These are phyloP conservation scores for Oxyura jamaicensis DNA, from an alignment of 2,113 vertebrate species.

Conservation along the genomic window DNA sequence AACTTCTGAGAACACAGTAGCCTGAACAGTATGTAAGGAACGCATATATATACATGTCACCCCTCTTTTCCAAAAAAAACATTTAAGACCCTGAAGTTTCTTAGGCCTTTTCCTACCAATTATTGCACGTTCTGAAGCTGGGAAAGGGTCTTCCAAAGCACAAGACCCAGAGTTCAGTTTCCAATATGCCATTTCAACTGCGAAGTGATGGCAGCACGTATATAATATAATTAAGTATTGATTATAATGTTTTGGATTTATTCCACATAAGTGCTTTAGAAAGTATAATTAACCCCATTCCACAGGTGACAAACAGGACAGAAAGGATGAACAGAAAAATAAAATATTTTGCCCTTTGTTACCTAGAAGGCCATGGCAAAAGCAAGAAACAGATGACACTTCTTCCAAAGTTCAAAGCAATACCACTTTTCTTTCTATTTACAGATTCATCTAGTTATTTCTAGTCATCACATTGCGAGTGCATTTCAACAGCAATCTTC, in stretches of 20 bases:
- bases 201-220: background rate
- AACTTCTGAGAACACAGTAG: background rate
- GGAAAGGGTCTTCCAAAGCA: background rate
- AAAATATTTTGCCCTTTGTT: background rate
- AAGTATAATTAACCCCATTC: background rate
- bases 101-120: background rate
- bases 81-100: background rate
- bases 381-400: background rate
- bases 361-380: background rate
- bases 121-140: background rate
- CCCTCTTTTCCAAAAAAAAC: background rate
- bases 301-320: background rate
- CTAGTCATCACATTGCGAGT: background rate
- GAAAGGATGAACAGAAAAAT: background rate
- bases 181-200: background rate
- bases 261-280: background rate
- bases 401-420: background rate
- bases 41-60: accelerated
- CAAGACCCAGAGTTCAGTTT: background rate
- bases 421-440: background rate
- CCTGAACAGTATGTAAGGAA: background rate
- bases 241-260: background rate
- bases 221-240: background rate
- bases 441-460: accelerated
- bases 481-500: background rate